Conservation (phyloP, 2,797 vertebrate genomes). For the Pterois miles region DNA sequence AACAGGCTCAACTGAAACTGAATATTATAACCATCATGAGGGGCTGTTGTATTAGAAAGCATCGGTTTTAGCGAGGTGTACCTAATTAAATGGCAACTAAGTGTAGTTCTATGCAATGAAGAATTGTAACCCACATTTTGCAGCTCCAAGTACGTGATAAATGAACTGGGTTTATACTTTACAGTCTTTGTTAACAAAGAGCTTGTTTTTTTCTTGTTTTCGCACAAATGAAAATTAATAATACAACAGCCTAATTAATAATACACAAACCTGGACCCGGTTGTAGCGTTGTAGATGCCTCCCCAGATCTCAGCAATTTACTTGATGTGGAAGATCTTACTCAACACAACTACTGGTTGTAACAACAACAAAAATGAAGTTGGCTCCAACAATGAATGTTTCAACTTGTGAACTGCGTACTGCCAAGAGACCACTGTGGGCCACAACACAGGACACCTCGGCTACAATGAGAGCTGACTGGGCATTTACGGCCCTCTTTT, state of each 20-base stretch:
- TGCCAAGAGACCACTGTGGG: neutral
- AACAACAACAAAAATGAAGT: neutral
- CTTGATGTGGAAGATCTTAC: neutral
- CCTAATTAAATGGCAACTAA: neutral
- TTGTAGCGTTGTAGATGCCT: neutral
- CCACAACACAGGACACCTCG: neutral
- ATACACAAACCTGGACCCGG: neutral
- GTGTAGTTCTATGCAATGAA: neutral
- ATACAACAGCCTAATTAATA: neutral
- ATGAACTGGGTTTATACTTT: neutral
- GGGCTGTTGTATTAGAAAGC: neutral
- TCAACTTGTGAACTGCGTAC: neutral
- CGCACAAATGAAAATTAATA: neutral
- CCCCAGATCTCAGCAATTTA: neutral
- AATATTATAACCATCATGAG: neutral
- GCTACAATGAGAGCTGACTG: conserved; percentile 28
- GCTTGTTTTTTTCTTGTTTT: neutral
- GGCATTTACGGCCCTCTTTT: conserved; percentile 4
- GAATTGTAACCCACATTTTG: neutral
- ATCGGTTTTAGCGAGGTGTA: neutral
- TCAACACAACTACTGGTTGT: neutral
- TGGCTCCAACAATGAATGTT: neutral
- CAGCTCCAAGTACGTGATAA: neutral
- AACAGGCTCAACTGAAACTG: neutral
- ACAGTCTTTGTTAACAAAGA: neutral